Conservation (phyloP, 2,113 vertebrate species). For the Camelus dromedarius region DNA sequence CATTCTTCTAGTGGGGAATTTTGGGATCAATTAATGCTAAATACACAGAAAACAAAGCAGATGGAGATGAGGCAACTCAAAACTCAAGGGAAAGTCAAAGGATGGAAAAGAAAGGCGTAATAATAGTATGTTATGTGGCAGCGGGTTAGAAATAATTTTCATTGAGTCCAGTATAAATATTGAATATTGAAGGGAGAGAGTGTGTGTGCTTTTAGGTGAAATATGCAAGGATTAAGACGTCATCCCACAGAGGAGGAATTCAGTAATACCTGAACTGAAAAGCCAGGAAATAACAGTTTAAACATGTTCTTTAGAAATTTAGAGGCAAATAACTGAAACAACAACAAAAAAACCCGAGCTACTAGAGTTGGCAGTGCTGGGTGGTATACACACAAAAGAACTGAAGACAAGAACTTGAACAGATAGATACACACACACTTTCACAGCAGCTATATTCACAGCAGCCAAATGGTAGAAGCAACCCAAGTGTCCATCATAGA, state of each 20-base stretch:
- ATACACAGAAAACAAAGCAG: background rate
- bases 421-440: background rate
- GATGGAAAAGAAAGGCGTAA: background rate
- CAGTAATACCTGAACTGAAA: background rate
- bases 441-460: background rate
- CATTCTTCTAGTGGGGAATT: conserved; percentile 10
- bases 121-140: background rate
- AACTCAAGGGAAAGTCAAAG: background rate
- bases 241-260: background rate
- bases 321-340: background rate
- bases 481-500: background rate
- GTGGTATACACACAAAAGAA: background rate
- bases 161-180: conserved; percentile 4
- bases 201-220: background rate
- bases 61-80: background rate
- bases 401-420: background rate
- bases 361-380: background rate
- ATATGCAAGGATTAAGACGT: background rate
- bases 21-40: background rate
- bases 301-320: conserved; percentile 4
- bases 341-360: background rate
- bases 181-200: background rate
- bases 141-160: background rate
- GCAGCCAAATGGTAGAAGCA: background rate
- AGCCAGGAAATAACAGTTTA: background rate